A percentile compares a stretch with the other conserved stretches of the same genome.
Evolutionary conservation across 2,797 vertebrate species (phyloP).

Genomic region (Acanthurus lineatus): DNA sequence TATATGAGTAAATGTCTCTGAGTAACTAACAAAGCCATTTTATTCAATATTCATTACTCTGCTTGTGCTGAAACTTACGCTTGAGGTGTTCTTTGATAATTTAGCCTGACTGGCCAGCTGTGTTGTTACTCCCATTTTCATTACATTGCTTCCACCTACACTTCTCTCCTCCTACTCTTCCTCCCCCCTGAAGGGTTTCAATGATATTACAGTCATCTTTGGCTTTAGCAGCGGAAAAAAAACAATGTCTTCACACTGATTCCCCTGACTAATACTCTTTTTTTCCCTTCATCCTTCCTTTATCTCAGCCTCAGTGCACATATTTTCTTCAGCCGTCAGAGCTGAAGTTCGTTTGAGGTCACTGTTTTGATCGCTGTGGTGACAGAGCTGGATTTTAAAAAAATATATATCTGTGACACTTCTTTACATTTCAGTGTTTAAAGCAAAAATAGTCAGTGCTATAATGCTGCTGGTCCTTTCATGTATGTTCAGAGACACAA

Average conservation of each 20-base stretch:
- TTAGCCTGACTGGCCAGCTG: constrained; percentile 73
- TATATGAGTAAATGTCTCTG: constrained; percentile 3
- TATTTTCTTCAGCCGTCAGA: constrained; percentile 42
- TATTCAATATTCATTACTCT: constrained; percentile 60
- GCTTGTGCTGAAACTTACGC: constrained; percentile 53
- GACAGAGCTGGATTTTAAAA: constrained; percentile 19
- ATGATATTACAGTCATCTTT: constrained; percentile 65
- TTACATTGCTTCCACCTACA: constrained; percentile 70
- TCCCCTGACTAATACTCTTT: constrained; percentile 31
- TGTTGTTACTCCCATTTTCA: constrained; percentile 79
- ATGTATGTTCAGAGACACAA: background rate
- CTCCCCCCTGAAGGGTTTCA: constrained; percentile 49
- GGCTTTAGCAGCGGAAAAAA: constrained; percentile 33
- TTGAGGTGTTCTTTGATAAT: constrained; percentile 70
- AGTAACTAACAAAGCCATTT: constrained; percentile 37
- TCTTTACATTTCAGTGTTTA: background rate
- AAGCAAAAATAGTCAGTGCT: constrained; percentile 5
- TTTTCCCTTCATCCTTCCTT: background rate
- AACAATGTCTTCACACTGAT: constrained; percentile 50
- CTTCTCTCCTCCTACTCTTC: constrained; percentile 58
- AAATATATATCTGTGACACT: constrained; percentile 14
- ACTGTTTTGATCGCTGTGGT: constrained; percentile 23
- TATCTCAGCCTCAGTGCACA: constrained; percentile 11
- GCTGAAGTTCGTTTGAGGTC: constrained; percentile 38
- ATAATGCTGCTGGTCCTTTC: background rate